These are phyloP conservation scores for Papilio helenus DNA, from an alignment of 1,140 invertebrate genomes.

Conservation along the genomic window DNA sequence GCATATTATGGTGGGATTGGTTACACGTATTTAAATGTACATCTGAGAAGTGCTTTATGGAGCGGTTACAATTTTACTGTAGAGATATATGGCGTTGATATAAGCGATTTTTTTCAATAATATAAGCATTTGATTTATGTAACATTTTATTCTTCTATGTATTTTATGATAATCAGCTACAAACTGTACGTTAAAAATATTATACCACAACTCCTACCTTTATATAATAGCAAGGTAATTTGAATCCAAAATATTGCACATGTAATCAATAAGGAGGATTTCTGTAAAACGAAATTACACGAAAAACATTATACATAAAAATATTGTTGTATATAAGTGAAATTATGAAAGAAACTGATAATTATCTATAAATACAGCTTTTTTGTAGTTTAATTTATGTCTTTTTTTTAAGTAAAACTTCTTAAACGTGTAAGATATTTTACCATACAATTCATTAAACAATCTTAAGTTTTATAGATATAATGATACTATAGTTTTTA, in stretches of 20 bases:
- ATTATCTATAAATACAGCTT: too few species aligned
- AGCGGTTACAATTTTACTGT: constrained; percentile 58
- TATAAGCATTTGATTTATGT: neutral
- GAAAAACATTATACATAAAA: too few species aligned
- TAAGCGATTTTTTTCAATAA: constrained; percentile 8
- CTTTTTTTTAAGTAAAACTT: too few species aligned
- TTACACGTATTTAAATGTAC: constrained; percentile 53
- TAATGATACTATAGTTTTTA: neutral
- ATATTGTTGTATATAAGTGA: neutral
- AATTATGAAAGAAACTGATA: neutral
- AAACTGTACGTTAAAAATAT: neutral
- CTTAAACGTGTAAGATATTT: too few species aligned
- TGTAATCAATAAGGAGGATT: neutral
- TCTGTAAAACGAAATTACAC: neutral
- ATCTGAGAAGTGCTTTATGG: constrained; percentile 56
- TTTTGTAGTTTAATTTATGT: too few species aligned
- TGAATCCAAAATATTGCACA: neutral
- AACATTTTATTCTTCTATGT: neutral
- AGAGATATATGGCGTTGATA: constrained; percentile 55
- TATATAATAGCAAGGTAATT: neutral
- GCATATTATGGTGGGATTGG: constrained; percentile 59
- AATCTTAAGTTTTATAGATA: neutral
- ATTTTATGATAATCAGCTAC: neutral
- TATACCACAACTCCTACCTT: neutral
- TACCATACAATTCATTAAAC: neutral